These are phyloP conservation scores for Oryzias curvinotus DNA, from an alignment of 2,113 vertebrate genomes.

Conservation along the genomic window DNA sequence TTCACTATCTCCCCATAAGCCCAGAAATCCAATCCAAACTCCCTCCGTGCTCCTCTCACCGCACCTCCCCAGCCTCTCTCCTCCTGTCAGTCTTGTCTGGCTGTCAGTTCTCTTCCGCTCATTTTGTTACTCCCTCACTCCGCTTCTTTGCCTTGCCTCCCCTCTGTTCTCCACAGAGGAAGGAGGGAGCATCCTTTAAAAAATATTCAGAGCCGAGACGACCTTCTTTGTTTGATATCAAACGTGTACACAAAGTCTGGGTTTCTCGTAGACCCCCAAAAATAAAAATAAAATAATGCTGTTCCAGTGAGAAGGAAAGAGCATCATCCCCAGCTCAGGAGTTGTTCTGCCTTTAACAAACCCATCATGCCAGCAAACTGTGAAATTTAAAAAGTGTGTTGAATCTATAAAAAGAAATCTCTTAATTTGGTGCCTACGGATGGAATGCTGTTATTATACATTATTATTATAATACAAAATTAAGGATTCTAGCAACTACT, in stretches of 20 bases:
- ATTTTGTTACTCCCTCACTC: constrained; percentile 22
- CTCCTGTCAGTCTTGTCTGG: constrained; percentile 38
- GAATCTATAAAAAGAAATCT: too few relatives aligned
- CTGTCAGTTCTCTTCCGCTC: constrained; percentile 26
- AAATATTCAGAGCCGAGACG: constrained; percentile 18
- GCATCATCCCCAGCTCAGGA: too few relatives aligned
- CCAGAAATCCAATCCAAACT: constrained; percentile 14
- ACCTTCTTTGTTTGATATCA: constrained; percentile 26
- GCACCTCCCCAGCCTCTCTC: constrained; percentile 20
- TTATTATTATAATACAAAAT: too few relatives aligned
- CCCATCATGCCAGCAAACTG: too few relatives aligned
- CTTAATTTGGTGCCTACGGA: too few relatives aligned
- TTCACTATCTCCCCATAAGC: constrained; percentile 18
- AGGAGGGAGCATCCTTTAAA: not conserved
- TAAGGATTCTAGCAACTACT: too few relatives aligned
- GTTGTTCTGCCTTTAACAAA: too few relatives aligned
- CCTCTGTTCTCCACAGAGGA: too few relatives aligned
- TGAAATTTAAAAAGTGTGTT: too few relatives aligned
- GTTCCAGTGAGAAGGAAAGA: too few relatives aligned
- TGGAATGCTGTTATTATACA: too few relatives aligned
- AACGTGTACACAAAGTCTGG: not conserved
- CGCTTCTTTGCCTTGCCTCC: not conserved
- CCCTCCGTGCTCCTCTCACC: not conserved
- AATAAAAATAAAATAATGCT: not conserved
- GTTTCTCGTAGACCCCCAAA: not conserved